Percentiles rank a stretch among this genome's conserved stretches.
These are phyloP conservation scores for Sarcophilus harrisii DNA, from an alignment of 2,797 vertebrate genomes.

Conservation along the genomic window DNA sequence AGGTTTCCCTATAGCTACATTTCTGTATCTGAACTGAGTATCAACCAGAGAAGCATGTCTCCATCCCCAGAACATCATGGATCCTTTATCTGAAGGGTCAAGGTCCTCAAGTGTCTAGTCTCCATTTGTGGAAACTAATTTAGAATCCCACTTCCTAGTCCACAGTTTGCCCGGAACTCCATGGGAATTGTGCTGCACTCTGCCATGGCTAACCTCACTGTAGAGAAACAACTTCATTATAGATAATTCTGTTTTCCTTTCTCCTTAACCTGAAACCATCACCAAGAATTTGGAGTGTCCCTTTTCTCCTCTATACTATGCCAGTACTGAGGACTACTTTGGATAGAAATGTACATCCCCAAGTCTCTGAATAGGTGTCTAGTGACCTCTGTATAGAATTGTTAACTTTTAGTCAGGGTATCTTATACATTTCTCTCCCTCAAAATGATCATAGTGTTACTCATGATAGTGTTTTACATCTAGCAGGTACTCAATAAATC, in stretches of 20 bases:
- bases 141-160: not conserved
- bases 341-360: not conserved
- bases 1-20: not conserved
- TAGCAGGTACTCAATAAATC: constrained; percentile 15
- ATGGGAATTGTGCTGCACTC: not conserved
- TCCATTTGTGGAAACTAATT: not conserved
- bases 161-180: not conserved
- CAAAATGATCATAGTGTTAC: not conserved
- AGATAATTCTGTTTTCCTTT: not conserved
- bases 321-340: not conserved
- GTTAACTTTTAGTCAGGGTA: not conserved
- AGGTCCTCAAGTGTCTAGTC: not conserved
- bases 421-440: not conserved
- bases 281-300: not conserved
- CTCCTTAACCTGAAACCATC: not conserved
- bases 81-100: not conserved
- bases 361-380: not conserved
- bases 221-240: not conserved
- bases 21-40: not conserved
- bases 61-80: not conserved
- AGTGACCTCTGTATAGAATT: not conserved
- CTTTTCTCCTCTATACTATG: not conserved
- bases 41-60: not conserved
- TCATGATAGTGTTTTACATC: not conserved
- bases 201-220: not conserved